phyloP scores from a whole-genome alignment of 2,113 vertebrate genomes.

The Pipra filicauda region DNA sequence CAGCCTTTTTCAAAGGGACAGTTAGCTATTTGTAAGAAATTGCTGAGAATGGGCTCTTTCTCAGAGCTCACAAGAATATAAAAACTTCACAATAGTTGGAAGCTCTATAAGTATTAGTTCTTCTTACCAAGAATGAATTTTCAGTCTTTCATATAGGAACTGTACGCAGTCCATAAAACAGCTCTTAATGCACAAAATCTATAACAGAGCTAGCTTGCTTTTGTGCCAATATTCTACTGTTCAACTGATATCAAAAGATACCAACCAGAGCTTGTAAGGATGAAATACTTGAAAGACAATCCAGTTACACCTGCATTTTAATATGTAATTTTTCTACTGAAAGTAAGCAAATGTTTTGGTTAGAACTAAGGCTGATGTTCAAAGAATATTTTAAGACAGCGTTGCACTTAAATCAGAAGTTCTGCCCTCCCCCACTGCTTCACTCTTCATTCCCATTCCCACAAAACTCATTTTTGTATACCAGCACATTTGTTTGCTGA shows the following conservation, averaged over 20 bases:
- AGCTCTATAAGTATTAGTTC: background rate
- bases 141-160: background rate
- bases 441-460: background rate
- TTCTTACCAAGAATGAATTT: background rate
- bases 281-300: background rate
- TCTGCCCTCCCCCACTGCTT: background rate
- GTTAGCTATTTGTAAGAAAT: background rate
- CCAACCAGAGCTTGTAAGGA: background rate
- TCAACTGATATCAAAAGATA: background rate
- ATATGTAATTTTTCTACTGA: background rate
- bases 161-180: background rate
- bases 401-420: background rate
- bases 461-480: background rate
- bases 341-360: background rate
- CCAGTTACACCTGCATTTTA: background rate
- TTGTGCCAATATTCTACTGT: background rate
- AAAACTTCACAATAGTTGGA: background rate
- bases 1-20: background rate
- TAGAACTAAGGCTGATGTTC: background rate
- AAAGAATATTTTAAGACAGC: background rate
- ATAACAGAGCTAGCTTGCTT: background rate
- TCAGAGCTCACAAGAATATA: background rate
- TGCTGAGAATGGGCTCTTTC: background rate
- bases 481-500: constrained; percentile 46
- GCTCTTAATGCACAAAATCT: background rate